Percentiles rank a stretch among this genome's conserved stretches.
These are phyloP conservation scores for Microctonus brassicae DNA, from an alignment of 2,888 invertebrate genomes.

Conservation along the genomic window DNA sequence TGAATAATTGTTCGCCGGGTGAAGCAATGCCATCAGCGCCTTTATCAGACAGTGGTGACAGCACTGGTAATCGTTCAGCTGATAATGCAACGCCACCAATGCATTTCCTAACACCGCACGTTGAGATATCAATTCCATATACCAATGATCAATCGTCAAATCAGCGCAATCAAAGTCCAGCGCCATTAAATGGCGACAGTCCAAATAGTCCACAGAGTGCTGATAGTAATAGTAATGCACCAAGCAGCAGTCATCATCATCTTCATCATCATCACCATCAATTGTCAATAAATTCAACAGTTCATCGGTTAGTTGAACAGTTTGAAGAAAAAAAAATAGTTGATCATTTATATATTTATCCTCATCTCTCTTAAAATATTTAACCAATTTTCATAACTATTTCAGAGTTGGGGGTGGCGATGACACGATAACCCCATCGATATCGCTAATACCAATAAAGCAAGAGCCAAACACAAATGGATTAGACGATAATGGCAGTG, in stretches of 20 bases:
- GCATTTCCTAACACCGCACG: slow-evolving; percentile 92
- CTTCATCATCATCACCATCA: slow-evolving; percentile 12
- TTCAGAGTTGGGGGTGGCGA: slow-evolving; percentile 68
- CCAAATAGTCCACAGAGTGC: slow-evolving; percentile 86
- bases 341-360: slow-evolving; percentile 1
- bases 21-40: slow-evolving; percentile 80
- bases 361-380: neutral
- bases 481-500: slow-evolving; percentile 69
- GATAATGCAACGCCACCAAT: slow-evolving; percentile 91
- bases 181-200: slow-evolving; percentile 77
- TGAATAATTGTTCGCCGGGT: slow-evolving; percentile 76
- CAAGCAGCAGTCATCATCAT: slow-evolving; percentile 78
- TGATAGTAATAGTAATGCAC: slow-evolving; percentile 81
- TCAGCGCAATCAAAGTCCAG: slow-evolving; percentile 62
- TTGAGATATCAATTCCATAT: slow-evolving; percentile 91
- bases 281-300: slow-evolving; percentile 67
- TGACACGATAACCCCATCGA: slow-evolving; percentile 83
- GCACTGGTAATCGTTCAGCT: slow-evolving; percentile 83
- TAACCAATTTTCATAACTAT: slow-evolving; percentile 47
- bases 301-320: slow-evolving; percentile 58
- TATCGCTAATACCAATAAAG: slow-evolving; percentile 88
- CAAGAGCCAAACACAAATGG: slow-evolving; percentile 72
- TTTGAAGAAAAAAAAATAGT: too few species aligned
- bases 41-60: slow-evolving; percentile 87
- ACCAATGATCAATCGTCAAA: slow-evolving; percentile 75